phyloP scores from a whole-genome alignment of 2,888 invertebrate species.

The Tetragnatha montana region DNA sequence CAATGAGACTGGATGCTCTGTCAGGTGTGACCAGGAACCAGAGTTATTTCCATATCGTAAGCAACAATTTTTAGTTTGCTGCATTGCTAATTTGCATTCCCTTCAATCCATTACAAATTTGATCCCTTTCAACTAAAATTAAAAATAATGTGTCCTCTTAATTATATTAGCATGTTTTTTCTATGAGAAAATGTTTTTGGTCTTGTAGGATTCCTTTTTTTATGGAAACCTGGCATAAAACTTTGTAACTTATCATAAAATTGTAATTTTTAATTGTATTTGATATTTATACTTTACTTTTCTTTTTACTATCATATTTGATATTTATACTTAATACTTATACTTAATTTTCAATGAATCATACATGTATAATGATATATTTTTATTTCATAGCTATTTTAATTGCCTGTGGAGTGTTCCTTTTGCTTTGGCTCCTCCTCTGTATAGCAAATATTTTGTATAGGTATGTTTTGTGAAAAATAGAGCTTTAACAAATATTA shows the following conservation, averaged over 20 bases:
- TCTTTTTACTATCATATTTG: too few relatives aligned
- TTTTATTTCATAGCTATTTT: slow-evolving; percentile 40
- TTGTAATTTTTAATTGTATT: too few relatives aligned
- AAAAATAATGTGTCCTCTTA: background rate
- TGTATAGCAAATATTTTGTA: slow-evolving; percentile 23
- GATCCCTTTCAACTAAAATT: background rate
- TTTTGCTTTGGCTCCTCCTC: slow-evolving; percentile 19
- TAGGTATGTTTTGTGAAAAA: slow-evolving; percentile 47
- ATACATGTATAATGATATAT: background rate
- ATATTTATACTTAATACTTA: too few relatives aligned
- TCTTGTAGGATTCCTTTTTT: too few relatives aligned
- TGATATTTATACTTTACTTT: too few relatives aligned
- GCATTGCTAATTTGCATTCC: background rate
- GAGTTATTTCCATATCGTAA: slow-evolving; percentile 47
- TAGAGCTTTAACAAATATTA: too few relatives aligned
- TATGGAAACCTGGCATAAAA: too few relatives aligned
- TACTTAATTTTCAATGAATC: too few relatives aligned
- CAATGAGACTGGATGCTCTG: slow-evolving; percentile 53
- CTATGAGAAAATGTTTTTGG: too few relatives aligned
- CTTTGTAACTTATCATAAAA: too few relatives aligned
- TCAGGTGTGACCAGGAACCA: slow-evolving; percentile 46
- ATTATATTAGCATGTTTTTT: too few relatives aligned
- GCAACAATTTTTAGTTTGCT: too few relatives aligned
- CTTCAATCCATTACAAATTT: background rate
- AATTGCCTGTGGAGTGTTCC: slow-evolving; percentile 36